Evolutionary conservation across 2,888 invertebrate genomes (phyloP).

Genomic region (Fragum fragum): DNA sequence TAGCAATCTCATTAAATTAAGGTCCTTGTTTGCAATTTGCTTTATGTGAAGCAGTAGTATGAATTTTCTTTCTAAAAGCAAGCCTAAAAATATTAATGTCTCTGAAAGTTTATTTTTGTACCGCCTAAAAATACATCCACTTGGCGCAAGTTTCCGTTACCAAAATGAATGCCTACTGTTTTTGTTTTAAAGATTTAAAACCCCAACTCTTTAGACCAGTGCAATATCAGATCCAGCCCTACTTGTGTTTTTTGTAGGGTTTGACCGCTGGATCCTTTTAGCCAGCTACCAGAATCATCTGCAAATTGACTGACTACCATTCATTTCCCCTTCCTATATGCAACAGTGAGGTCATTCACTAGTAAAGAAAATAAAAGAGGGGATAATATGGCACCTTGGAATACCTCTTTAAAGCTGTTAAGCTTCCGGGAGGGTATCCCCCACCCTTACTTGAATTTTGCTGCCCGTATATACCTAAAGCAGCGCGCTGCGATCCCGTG

Average conservation of each 20-base stretch:
- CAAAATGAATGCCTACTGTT: not conserved
- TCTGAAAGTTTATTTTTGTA: slow-evolving; percentile 19
- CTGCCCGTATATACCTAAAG: no score
- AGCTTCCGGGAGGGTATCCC: slow-evolving; percentile 7
- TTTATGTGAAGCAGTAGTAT: not conserved
- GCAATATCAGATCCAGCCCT: slow-evolving; percentile 31
- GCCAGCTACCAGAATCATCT: slow-evolving; percentile 46
- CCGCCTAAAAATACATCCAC: slow-evolving; percentile 18
- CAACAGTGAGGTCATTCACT: slow-evolving; percentile 33
- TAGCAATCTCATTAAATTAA: slow-evolving; percentile 15
- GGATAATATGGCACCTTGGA: slow-evolving; percentile 30
- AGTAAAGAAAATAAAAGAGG: slow-evolving; percentile 32
- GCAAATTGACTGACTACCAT: slow-evolving; percentile 37
- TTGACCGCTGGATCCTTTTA: slow-evolving; percentile 19
- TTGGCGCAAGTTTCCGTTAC: not conserved
- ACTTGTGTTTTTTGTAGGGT: slow-evolving; percentile 23
- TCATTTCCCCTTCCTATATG: not conserved
- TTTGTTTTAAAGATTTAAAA: slow-evolving; percentile 27
- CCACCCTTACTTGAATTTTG: slow-evolving; percentile 8
- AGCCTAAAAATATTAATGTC: slow-evolving; percentile 22
- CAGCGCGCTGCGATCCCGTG: not conserved
- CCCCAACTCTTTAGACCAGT: slow-evolving; percentile 36
- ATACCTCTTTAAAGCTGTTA: not conserved
- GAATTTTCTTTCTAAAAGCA: not conserved
- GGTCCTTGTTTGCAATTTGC: not conserved